These are phyloP conservation scores for Cassiopea xamachana DNA, from an alignment of 30 jellyfish, hydroid and myxozoan genomes.

Conservation along the genomic window DNA sequence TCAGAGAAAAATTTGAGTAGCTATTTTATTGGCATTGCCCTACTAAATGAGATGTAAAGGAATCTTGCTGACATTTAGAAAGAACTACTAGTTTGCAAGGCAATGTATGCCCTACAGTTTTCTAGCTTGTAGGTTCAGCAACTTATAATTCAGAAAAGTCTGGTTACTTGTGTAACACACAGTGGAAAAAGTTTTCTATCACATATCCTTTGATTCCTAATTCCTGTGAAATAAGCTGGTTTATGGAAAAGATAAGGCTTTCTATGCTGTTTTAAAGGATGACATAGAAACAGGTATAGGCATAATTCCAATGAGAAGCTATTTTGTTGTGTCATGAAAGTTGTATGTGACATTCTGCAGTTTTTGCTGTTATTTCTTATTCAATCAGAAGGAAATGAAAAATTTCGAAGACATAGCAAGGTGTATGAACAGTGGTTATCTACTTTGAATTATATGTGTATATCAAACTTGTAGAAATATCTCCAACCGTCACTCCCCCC, in stretches of 20 bases:
- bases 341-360: neutral
- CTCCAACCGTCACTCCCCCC: too few relatives aligned
- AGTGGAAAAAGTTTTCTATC: constrained; percentile 15
- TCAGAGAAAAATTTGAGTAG: too few relatives aligned
- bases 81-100: too few relatives aligned
- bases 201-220: neutral
- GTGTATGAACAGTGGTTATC: neutral
- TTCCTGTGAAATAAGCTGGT: constrained; percentile 17
- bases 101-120: too few relatives aligned
- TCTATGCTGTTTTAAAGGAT: neutral
- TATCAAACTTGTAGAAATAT: neutral
- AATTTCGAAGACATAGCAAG: neutral
- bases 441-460: too few relatives aligned
- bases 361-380: neutral
- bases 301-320: neutral
- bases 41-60: too few relatives aligned
- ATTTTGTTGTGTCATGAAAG: neutral
- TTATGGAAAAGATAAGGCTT: neutral
- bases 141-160: neutral
- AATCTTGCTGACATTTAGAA: too few relatives aligned
- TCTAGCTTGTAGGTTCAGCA: neutral
- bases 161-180: constrained; percentile 22
- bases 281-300: neutral
- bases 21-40: too few relatives aligned
- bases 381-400: neutral